These are phyloP conservation scores for Oceanodroma tethys DNA, from an alignment of 2,113 vertebrate genomes.

Conservation along the genomic window DNA sequence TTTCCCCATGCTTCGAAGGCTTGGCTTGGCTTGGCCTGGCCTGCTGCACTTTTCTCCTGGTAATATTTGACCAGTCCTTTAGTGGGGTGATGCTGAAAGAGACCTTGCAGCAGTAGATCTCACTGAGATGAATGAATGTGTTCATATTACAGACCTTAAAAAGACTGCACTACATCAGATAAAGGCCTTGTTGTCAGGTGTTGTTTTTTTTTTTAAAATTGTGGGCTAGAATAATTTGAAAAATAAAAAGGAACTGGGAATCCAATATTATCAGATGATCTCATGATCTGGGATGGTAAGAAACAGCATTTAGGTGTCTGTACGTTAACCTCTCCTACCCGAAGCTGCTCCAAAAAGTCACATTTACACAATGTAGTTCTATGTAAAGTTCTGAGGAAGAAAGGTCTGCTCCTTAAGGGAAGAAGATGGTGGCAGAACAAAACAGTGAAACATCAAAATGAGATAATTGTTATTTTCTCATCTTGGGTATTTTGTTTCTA, in stretches of 20 bases:
- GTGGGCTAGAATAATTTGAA: not conserved
- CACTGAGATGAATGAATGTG: not conserved
- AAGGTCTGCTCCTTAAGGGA: not conserved
- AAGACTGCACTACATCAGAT: not conserved
- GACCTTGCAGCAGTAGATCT: not conserved
- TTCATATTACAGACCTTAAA: not conserved
- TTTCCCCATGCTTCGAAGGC: not conserved
- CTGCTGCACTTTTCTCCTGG: not conserved
- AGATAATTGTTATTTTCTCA: not conserved
- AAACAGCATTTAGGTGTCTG: not conserved
- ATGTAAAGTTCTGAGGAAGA: not conserved
- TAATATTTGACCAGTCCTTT: not conserved
- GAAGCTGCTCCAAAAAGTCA: not conserved
- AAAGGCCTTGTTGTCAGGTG: not conserved
- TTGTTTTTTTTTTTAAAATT: not conserved
- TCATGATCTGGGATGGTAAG: not conserved
- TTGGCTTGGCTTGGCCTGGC: not conserved
- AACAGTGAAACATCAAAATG: not conserved
- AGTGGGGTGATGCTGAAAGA: not conserved
- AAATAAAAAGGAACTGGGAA: not conserved
- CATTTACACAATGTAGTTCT: not conserved
- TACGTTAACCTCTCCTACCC: rapidly evolving
- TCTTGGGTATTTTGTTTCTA: not conserved
- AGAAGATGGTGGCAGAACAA: not conserved
- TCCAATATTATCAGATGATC: not conserved